These are phyloP conservation scores for Melitaea cinxia DNA, from an alignment of 1,140 invertebrate genomes.

Conservation along the genomic window DNA sequence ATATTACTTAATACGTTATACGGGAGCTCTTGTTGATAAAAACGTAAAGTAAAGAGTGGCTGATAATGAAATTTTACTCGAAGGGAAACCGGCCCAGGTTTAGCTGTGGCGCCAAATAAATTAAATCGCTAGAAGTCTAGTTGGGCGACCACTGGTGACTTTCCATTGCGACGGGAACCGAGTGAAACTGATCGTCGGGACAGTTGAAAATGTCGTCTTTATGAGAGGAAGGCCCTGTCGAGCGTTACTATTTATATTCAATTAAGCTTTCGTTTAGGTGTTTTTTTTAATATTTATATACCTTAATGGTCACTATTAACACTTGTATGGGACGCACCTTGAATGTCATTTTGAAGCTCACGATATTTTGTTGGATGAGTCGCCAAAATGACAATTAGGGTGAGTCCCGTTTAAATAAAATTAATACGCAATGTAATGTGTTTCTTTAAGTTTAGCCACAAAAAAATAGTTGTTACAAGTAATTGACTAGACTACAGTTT, in stretches of 20 bases:
- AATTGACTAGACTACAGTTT: no score
- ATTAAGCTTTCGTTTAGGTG: background rate
- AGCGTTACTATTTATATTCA: background rate
- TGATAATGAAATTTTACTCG: conserved; percentile 33
- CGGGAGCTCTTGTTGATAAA: conserved; percentile 3
- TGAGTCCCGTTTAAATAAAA: no score
- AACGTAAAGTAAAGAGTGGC: background rate
- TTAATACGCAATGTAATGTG: no score
- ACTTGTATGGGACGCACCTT: no score
- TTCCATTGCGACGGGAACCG: conserved; percentile 22
- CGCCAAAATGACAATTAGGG: no score
- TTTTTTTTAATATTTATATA: no score
- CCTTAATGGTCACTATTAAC: no score
- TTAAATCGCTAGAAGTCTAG: conserved; percentile 29
- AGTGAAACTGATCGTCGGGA: background rate
- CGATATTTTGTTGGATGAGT: no score
- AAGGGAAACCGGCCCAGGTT: conserved; percentile 24
- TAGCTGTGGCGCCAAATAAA: conserved; percentile 35
- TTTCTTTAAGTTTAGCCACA: no score
- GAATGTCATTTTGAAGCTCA: no score
- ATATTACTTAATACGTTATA: background rate
- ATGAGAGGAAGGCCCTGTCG: background rate
- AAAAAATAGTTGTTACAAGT: no score
- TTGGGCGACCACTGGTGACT: conserved; percentile 26
- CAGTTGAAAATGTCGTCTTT: background rate